phyloP scores from a whole-genome alignment of 2,113 vertebrate genomes.

The Cyphomyrus discorhynchus region DNA sequence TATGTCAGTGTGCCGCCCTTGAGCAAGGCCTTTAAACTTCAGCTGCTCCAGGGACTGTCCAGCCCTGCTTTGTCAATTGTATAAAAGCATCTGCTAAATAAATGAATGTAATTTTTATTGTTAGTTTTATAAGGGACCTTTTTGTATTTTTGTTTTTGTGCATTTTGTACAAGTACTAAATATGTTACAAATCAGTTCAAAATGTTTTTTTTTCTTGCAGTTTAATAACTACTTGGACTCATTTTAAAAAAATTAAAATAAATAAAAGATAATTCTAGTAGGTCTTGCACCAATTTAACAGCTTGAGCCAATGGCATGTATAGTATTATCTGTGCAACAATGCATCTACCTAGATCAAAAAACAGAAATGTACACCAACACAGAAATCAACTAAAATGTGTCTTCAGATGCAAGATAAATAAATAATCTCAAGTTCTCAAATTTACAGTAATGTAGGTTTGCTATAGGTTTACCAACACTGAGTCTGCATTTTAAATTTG shows the following conservation, averaged over 20 bases:
- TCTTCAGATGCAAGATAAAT: neutral
- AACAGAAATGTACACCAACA: neutral
- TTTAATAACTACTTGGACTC: neutral
- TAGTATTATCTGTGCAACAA: neutral
- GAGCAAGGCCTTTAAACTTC: neutral
- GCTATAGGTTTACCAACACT: neutral
- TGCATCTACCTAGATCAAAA: neutral
- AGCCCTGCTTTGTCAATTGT: neutral
- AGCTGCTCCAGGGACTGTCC: neutral
- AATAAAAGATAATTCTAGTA: neutral
- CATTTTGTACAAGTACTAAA: neutral
- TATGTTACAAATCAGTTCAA: neutral
- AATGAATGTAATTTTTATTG: neutral
- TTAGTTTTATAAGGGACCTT: neutral
- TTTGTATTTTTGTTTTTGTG: neutral
- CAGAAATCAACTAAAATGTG: neutral
- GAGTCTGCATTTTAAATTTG: neutral
- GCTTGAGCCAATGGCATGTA: neutral
- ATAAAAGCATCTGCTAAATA: neutral
- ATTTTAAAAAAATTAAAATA: neutral
- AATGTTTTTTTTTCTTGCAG: neutral
- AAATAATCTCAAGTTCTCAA: neutral
- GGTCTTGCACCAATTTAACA: neutral
- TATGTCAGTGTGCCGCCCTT: neutral
- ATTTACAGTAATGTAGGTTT: neutral